A percentile compares a stretch with the other conserved stretches of the same genome.
phyloP scores from a whole-genome alignment of 2,888 invertebrate genomes.

The Tetranychus piercei region DNA sequence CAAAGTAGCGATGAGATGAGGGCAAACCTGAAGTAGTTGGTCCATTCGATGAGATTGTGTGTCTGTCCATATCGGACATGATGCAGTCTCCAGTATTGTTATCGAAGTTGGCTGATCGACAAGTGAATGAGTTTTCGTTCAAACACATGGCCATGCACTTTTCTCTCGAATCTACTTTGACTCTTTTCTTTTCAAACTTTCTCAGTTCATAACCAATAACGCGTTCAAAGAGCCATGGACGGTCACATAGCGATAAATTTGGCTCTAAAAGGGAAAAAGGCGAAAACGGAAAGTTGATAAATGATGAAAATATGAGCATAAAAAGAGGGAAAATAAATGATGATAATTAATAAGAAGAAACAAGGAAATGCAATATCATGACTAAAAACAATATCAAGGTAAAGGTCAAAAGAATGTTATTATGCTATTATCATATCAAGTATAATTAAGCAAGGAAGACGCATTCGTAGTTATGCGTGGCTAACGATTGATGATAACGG shows the following conservation, averaged over 20 bases:
- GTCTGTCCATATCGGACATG: slow-evolving; percentile 73
- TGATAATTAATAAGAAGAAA: background rate
- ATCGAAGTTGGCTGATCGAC: slow-evolving; percentile 75
- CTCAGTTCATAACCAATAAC: slow-evolving; percentile 68
- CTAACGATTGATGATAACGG: too few species aligned
- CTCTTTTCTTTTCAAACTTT: slow-evolving; percentile 38
- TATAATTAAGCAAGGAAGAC: too few species aligned
- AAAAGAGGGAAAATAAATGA: background rate
- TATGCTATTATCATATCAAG: too few species aligned
- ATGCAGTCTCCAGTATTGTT: slow-evolving; percentile 66
- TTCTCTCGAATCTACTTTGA: background rate
- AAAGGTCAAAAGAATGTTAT: background rate
- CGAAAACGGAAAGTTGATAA: background rate
- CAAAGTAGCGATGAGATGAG: background rate
- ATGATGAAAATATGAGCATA: background rate
- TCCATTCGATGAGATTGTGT: slow-evolving; percentile 31
- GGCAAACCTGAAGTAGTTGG: background rate
- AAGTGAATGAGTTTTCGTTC: slow-evolving; percentile 71
- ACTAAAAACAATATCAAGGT: background rate
- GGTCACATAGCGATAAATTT: background rate
- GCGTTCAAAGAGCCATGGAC: slow-evolving; percentile 71
- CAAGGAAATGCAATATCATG: background rate
- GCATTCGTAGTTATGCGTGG: too few species aligned
- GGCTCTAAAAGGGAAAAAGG: background rate
- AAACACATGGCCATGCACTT: slow-evolving; percentile 67